These are phyloP conservation scores for Argyresthia albistria DNA, from an alignment of 2,888 invertebrate species.

Conservation along the genomic window DNA sequence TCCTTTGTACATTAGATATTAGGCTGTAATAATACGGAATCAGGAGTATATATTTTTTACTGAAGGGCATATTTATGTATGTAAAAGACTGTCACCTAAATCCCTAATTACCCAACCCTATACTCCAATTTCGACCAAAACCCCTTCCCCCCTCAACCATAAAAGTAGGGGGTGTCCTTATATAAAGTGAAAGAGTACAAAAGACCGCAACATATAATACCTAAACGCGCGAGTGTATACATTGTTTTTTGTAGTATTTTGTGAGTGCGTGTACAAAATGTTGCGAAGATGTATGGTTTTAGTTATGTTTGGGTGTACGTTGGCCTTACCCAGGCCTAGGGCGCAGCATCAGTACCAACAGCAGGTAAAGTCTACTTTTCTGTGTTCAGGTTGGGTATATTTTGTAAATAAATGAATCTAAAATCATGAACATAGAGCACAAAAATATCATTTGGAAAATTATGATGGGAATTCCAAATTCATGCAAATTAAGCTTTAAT, in stretches of 20 bases:
- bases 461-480: too few species aligned
- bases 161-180: slow-evolving; percentile 54
- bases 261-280: slow-evolving; percentile 42
- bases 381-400: neutral
- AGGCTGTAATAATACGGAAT: too few species aligned
- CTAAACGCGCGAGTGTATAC: slow-evolving; percentile 46
- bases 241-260: slow-evolving; percentile 21
- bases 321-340: slow-evolving; percentile 31
- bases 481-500: too few species aligned
- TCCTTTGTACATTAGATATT: too few species aligned
- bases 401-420: neutral
- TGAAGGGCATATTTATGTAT: too few species aligned
- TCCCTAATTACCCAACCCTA: neutral
- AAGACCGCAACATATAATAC: slow-evolving; percentile 45
- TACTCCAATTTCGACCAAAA: neutral
- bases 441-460: too few species aligned
- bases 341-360: slow-evolving; percentile 52
- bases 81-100: too few species aligned
- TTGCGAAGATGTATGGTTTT: slow-evolving; percentile 49
- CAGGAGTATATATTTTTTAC: too few species aligned
- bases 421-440: too few species aligned
- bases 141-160: slow-evolving; percentile 35
- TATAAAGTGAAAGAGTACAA: slow-evolving; percentile 53
- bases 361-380: slow-evolving; percentile 25
- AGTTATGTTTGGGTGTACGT: slow-evolving; percentile 47